phyloP scores from a whole-genome alignment of 2,888 invertebrate genomes.

The Urechis unicinctus region DNA sequence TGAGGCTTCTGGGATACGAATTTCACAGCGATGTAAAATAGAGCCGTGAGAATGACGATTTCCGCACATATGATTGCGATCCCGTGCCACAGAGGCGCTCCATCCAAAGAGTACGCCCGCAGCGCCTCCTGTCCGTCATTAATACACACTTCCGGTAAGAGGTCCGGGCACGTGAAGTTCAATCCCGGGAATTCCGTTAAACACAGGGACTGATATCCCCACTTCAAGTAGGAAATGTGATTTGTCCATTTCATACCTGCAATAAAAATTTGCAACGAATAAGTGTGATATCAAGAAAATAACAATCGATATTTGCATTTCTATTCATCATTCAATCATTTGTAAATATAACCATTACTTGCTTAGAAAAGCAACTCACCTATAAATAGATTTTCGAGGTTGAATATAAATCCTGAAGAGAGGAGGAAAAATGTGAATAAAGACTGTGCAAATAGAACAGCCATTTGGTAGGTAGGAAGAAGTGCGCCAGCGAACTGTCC shows the following conservation, averaged over 20 bases:
- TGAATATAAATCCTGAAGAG: slow-evolving; percentile 38
- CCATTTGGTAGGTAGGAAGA: slow-evolving; percentile 33
- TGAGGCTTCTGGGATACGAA: slow-evolving; percentile 36
- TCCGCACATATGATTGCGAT: slow-evolving; percentile 24
- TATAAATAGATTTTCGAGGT: slow-evolving; percentile 34
- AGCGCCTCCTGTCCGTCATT: slow-evolving; percentile 29
- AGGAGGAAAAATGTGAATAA: slow-evolving; percentile 34
- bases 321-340: too few species aligned
- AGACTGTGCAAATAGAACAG: slow-evolving; percentile 32
- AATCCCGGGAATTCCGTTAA: slow-evolving; percentile 26
- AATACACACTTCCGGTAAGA: slow-evolving; percentile 22
- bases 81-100: slow-evolving; percentile 24
- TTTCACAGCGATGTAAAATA: slow-evolving; percentile 28
- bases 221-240: slow-evolving; percentile 33
- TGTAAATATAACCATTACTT: too few species aligned
- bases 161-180: slow-evolving; percentile 27
- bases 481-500: slow-evolving; percentile 32
- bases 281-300: too few species aligned
- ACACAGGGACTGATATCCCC: slow-evolving; percentile 36
- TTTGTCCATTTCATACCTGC: slow-evolving; percentile 36
- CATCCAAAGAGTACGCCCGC: slow-evolving; percentile 26
- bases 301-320: too few species aligned
- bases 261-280: too few species aligned
- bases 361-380: too few species aligned
- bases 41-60: slow-evolving; percentile 25